phyloP scores from a whole-genome alignment of 2,797 vertebrate species.

The Lycodopsis pacificus region DNA sequence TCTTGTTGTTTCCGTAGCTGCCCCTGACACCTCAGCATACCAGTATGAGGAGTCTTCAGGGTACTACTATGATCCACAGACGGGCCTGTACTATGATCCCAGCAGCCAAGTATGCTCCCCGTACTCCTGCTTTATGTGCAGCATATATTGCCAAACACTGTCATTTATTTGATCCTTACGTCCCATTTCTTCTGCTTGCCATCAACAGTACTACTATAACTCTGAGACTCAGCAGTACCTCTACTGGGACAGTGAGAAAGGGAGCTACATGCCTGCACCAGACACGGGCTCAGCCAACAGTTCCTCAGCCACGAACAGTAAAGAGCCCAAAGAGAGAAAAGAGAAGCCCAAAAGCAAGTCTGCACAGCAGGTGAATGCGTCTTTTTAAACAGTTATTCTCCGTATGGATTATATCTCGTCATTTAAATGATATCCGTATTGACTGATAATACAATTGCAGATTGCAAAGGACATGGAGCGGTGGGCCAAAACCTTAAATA shows the following conservation, averaged over 20 bases:
- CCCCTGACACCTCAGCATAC: slow-evolving; percentile 92
- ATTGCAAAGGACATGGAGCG: slow-evolving; percentile 98
- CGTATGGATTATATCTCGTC: not conserved
- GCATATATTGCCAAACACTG: not conserved
- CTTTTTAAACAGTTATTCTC: not conserved
- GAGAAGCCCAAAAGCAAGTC: slow-evolving; percentile 96
- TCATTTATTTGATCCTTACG: not conserved
- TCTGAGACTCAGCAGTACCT: slow-evolving; percentile 93
- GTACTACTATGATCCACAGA: slow-evolving; percentile 93
- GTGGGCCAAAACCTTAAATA: slow-evolving; percentile 97
- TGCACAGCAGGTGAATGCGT: slow-evolving; percentile 88
- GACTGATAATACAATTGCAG: slow-evolving; percentile 69
- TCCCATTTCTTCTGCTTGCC: not conserved
- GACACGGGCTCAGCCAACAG: slow-evolving; percentile 49
- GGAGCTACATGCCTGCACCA: slow-evolving; percentile 87
- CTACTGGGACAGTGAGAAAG: slow-evolving; percentile 94
- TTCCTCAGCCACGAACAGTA: slow-evolving; percentile 79
- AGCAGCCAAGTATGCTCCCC: slow-evolving; percentile 88
- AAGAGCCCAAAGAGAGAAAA: slow-evolving; percentile 93
- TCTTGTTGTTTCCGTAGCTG: slow-evolving; percentile 68
- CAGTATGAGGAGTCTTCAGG: slow-evolving; percentile 95
- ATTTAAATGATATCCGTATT: not conserved
- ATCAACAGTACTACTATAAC: slow-evolving; percentile 93
- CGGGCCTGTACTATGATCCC: slow-evolving; percentile 93
- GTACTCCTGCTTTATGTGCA: not conserved